phyloP scores from a whole-genome alignment of 2,888 invertebrate species.

The Drosophila borborema region DNA sequence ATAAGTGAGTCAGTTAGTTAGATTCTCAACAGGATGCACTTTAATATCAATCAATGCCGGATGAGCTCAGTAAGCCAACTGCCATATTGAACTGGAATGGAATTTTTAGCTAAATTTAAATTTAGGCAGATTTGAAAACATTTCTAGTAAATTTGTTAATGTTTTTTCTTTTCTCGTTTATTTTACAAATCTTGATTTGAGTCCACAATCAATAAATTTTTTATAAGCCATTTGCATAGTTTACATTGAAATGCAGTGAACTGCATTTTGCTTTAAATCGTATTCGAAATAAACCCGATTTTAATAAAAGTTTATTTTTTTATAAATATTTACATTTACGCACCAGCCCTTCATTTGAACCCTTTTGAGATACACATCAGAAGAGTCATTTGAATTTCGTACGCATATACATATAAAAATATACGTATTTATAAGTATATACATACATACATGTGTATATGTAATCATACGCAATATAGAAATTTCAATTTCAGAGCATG shows the following conservation, averaged over 20 bases:
- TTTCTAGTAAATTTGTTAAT: not conserved
- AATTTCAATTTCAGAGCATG: not conserved
- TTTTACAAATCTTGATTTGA: not conserved
- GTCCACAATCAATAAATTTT: not conserved
- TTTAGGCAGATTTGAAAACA: not conserved
- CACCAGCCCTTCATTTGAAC: not conserved
- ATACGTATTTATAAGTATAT: not conserved
- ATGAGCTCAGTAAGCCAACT: slow-evolving; percentile 18
- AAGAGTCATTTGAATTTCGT: slow-evolving; percentile 4
- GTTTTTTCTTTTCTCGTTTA: not conserved
- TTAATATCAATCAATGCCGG: slow-evolving; percentile 40
- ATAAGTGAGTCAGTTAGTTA: slow-evolving; percentile 3
- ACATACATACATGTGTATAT: not conserved
- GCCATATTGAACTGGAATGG: not conserved
- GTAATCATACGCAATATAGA: not conserved
- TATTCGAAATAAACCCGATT: not conserved
- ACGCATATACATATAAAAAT: not conserved
- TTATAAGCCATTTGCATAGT: not conserved
- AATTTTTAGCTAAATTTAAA: not conserved
- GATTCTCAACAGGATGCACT: slow-evolving; percentile 9
- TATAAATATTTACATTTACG: slow-evolving; percentile 1
- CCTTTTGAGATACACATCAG: slow-evolving; percentile 4
- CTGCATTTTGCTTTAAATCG: not conserved
- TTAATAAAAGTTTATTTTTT: not conserved
- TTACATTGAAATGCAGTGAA: not conserved